Evolutionary conservation across 2,113 vertebrate species (phyloP), one percentile per base, ranked within the genome.

Genomic region (Mesembrinibis cayennensis): DNA sequence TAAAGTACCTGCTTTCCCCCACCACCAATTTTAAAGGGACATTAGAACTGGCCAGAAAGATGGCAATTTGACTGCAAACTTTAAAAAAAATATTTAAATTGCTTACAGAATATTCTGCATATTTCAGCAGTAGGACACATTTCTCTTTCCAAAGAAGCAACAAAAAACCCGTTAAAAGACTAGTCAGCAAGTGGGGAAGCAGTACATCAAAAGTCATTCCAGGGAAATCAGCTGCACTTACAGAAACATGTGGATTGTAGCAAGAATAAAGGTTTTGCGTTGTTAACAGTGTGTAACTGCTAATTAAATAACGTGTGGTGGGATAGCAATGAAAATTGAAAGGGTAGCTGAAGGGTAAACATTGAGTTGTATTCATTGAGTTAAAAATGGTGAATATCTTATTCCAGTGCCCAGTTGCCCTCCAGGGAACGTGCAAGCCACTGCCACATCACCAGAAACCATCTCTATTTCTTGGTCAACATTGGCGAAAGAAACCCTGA

Each of bases 401-500:
- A 36, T 97, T 98, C 14, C 96, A 99, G 99, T 99, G 70, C 99
- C 99, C 76, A 99, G 99, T 20, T 99, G 99, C 58, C 98, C 99
- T 78, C 99, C 99, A 47, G 99, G 99, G 97, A 99, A 99, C 1
- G 99, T 99, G 74, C 98, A 99, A 98, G 99, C 99, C 77, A 98
- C 99, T 87, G 99, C 99, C 74, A 99, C 99, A 26, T 99, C 99
- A 42, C 99, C 99, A 16, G 99, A 99, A 96, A 99, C 99, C 87
- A 99, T 99, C 93, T 99, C 99, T 2, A 99, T 99, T 69, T 99
- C 99, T 88, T 99, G 99, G 99, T 99, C 99, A 88, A 98, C 99
- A 0, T 97, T 99, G 47, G 98, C 99, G 36, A 99, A 99, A 97
- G 99, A 99, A 87, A 98, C 99, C 25, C 98, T 99, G 82, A 99